phyloP scores from a whole-genome alignment of 1,140 invertebrate genomes.

The Octopus bimaculoides region DNA sequence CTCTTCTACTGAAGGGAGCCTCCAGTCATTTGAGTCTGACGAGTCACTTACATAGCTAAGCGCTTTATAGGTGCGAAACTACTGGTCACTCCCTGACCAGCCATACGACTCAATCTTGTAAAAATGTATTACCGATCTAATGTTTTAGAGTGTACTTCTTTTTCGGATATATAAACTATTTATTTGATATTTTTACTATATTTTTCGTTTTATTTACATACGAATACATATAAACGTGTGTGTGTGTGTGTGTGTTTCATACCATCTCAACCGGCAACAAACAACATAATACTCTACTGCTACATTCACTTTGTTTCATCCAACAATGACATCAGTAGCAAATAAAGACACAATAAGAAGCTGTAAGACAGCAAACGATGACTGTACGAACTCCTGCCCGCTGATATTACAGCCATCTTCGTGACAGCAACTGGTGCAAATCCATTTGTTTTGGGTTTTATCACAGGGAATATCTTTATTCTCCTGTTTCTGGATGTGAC shows the following conservation, averaged over 20 bases:
- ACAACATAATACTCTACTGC: background rate
- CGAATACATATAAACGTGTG: background rate
- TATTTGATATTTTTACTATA: too few relatives aligned
- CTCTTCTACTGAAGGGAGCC: too few relatives aligned
- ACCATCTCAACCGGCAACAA: background rate
- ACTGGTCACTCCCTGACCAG: too few relatives aligned
- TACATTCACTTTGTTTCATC: background rate
- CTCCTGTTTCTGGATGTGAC: background rate
- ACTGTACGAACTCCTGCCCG: background rate
- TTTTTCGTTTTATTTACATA: background rate
- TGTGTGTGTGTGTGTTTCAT: background rate
- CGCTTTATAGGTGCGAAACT: too few relatives aligned
- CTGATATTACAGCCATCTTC: constrained; percentile 9
- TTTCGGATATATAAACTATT: too few relatives aligned
- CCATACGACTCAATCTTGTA: too few relatives aligned
- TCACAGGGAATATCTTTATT: background rate
- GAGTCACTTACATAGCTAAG: too few relatives aligned
- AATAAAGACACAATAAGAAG: background rate
- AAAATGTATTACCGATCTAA: too few relatives aligned
- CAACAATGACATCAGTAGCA: background rate
- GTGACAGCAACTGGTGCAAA: constrained; percentile 9
- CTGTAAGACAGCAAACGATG: background rate
- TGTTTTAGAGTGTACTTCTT: too few relatives aligned
- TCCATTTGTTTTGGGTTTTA: background rate
- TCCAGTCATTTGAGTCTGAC: too few relatives aligned